Evolutionary conservation across 2,797 vertebrate species (phyloP).

Genomic region (Sebastiscus albofasciatus): DNA sequence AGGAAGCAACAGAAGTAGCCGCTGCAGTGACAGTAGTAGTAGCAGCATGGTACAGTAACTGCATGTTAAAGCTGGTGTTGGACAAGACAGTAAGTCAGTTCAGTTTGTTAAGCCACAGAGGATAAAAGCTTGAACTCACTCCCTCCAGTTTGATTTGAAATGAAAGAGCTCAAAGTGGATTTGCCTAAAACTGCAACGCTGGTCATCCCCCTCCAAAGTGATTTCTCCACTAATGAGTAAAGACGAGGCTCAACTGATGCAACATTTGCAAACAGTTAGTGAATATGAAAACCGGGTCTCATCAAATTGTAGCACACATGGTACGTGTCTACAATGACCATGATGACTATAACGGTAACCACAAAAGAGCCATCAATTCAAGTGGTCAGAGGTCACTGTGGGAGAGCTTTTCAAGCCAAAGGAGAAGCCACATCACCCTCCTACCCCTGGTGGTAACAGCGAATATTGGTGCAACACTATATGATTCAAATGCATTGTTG

Average conservation of each 20-base stretch:
- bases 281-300: conserved; percentile 1
- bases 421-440: not conserved
- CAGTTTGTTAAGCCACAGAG: conserved; percentile 1
- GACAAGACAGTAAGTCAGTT: not conserved
- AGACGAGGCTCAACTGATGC: conserved; percentile 36
- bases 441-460: not conserved
- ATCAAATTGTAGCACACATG: not conserved
- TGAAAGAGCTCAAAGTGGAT: conserved; percentile 31
- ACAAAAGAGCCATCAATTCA: conserved; percentile 46
- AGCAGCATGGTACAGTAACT: not conserved
- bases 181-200: conserved; percentile 23
- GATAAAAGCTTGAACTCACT: conserved; percentile 10
- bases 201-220: conserved; percentile 7
- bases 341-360: not conserved
- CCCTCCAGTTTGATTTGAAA: conserved; percentile 19
- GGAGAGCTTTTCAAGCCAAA: conserved; percentile 44
- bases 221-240: conserved; percentile 41
- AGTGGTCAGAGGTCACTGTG: conserved; percentile 47
- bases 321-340: not conserved
- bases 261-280: conserved; percentile 41
- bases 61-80: not conserved
- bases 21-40: not conserved
- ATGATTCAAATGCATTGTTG: not conserved
- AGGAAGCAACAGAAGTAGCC: not conserved
- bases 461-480: not conserved